Base-by-base conservation (phyloP, 2,797 vertebrate species). In the Girardinus metallicus region DNA sequence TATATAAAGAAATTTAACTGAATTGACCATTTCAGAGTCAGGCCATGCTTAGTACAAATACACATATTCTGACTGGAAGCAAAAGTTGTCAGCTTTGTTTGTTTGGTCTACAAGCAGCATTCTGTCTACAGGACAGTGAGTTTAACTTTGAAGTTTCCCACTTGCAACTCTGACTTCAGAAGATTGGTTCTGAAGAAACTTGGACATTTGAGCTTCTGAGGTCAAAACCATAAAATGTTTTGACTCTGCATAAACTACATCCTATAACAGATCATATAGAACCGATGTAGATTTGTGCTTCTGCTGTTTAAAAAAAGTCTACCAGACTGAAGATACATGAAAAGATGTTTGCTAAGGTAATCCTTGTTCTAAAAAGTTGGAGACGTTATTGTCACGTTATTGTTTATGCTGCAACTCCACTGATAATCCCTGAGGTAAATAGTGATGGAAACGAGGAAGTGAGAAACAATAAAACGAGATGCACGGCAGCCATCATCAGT, bases 401-500 rank as follows among this genome's bases (percentile, higher is more conserved):
- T 75, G 74, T 43, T 41, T 41, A 5, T 71, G 21, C 53, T 75
- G 39, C 1, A 21, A 53, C 57, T 29, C 66, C 16, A 3, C 0
- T 39, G 31, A 72, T 15, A 57, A 31, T 86, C 87, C 82, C 88
- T 70, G 21, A 73, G 84, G 84, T 5, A 18, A 80, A 26, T 13
- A 0, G 23, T 85, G 89, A 87, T n/a, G 79, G 73, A 31, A 73
- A 57, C 74, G 53, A 15, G n/a, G 49, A 2, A 26, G 2, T 34
- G 34, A 41, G 16, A 41, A 13, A 74, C 31, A 47, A 89, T 85
- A 87, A 74, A 84, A 73, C 57, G 10, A 47, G 7, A n/a, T 6
- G 6, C 75, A 53, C 36, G 0, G 39, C 1, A 12, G 39, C 2
- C 73, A n/a, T 29, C 55, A 23, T 0, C 76, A 73, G 34, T 83